Percentiles rank a stretch among this genome's conserved stretches.
These are phyloP conservation scores for Coccyzus lansbergi DNA, from an alignment of 2,797 vertebrate species.

Conservation along the genomic window DNA sequence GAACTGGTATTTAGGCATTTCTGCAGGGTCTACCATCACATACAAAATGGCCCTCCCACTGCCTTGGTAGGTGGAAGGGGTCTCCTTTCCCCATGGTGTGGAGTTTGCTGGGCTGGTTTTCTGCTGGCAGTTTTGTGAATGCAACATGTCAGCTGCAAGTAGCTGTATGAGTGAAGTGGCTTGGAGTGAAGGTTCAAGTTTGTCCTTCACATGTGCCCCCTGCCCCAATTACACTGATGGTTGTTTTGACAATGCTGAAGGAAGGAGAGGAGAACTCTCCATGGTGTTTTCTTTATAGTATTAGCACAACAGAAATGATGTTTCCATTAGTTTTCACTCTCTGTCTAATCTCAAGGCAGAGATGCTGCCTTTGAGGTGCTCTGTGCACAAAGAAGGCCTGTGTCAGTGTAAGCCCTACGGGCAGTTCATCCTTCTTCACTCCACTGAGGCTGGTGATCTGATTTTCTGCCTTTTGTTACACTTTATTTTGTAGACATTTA, in stretches of 20 bases:
- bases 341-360: neutral
- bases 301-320: rapidly evolving
- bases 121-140: neutral
- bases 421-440: neutral
- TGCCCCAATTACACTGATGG: neutral
- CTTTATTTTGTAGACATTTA: neutral
- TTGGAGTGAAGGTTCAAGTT: rapidly evolving
- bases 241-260: neutral
- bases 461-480: neutral
- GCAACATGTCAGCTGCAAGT: neutral
- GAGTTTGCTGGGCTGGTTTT: neutral
- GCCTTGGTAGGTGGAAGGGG: neutral
- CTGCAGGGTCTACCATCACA: neutral
- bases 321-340: neutral
- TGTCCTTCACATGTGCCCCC: neutral
- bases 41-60: neutral
- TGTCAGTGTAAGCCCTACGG: rapidly evolving
- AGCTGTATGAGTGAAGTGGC: neutral
- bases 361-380: neutral
- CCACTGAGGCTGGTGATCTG: rapidly evolving
- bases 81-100: neutral
- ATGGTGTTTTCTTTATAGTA: neutral
- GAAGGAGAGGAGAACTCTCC: neutral
- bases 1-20: neutral
- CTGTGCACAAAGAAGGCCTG: neutral